A percentile compares a stretch with the other conserved stretches of the same genome.
These are phyloP conservation scores for Lasioglossum baleicum DNA, from an alignment of 1,140 invertebrate species.

Conservation along the genomic window DNA sequence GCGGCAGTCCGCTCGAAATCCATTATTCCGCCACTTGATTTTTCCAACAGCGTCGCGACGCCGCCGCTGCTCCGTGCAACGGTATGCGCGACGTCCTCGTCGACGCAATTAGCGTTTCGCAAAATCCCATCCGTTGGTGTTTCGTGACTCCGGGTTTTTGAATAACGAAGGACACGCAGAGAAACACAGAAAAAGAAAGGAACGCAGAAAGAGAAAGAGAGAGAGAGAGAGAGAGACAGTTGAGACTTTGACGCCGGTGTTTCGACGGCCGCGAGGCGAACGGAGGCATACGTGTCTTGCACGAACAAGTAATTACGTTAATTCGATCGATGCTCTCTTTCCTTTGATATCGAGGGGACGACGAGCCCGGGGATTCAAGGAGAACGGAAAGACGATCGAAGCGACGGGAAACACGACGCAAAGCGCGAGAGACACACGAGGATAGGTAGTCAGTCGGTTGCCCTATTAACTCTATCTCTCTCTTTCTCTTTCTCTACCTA, in stretches of 20 bases:
- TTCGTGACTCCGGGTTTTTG: conserved; percentile 12
- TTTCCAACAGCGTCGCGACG: neutral
- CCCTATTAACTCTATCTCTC: conserved; percentile 11
- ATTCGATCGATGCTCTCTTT: conserved; percentile 41
- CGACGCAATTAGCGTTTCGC: conserved; percentile 33
- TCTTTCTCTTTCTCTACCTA: too few relatives aligned
- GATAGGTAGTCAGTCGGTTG: conserved; percentile 2
- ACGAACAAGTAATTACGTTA: conserved; percentile 51
- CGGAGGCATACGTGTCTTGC: conserved; percentile 20
- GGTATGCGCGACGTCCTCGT: too few relatives aligned
- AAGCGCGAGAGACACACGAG: neutral
- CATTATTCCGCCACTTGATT: conserved; percentile 44
- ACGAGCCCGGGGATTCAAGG: neutral
- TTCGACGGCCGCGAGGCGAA: conserved; percentile 8
- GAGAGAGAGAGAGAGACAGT: neutral
- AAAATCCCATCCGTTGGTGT: conserved; percentile 6
- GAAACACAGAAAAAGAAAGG: too few relatives aligned
- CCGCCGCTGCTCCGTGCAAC: too few relatives aligned
- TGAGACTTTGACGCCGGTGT: conserved; percentile 26
- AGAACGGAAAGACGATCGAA: conserved; percentile 22
- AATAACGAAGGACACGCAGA: too few relatives aligned
- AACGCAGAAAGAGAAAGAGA: too few relatives aligned
- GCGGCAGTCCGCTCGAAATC: conserved; percentile 30
- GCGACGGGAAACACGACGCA: conserved; percentile 13
- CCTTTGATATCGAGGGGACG: conserved; percentile 11